Conservation (phyloP, 2,113 vertebrate genomes). For the Chaetodon trifascialis region DNA sequence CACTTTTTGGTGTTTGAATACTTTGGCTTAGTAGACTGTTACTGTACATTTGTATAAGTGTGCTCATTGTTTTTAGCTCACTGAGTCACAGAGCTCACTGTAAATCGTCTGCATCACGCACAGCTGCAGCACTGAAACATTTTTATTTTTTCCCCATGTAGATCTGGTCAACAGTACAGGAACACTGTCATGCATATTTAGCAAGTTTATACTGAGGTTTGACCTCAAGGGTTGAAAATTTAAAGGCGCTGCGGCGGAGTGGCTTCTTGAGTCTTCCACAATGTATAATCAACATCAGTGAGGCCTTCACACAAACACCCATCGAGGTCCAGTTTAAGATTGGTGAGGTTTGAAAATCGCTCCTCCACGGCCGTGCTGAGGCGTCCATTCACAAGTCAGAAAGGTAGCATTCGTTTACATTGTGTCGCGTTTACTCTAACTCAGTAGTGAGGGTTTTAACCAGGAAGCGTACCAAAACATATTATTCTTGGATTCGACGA, state of each 20-base stretch:
- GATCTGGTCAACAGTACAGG: constrained; percentile 39
- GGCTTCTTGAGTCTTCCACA: constrained; percentile 76
- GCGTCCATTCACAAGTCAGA: constrained; percentile 30
- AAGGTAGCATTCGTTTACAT: constrained; percentile 36
- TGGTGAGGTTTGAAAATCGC: constrained; percentile 27
- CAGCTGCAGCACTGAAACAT: constrained; percentile 23
- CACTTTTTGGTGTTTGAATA: constrained; percentile 54
- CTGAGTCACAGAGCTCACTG: constrained; percentile 22
- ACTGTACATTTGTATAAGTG: constrained; percentile 53
- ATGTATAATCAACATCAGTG: constrained; percentile 64
- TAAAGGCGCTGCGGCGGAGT: constrained; percentile 60
- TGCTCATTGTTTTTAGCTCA: constrained; percentile 42
- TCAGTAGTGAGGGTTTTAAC: background rate
- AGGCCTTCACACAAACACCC: constrained; percentile 55
- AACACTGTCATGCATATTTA: constrained; percentile 63
- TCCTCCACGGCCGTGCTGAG: constrained; percentile 4
- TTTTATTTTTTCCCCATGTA: constrained; percentile 12
- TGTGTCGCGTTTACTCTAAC: constrained; percentile 2
- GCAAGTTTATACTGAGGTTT: constrained; percentile 64
- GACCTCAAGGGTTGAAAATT: constrained; percentile 64
- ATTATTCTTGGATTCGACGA: constrained; percentile 17
- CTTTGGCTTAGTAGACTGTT: constrained; percentile 63
- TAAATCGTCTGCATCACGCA: constrained; percentile 28
- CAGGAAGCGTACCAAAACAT: background rate
- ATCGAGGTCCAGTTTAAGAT: constrained; percentile 28